Evolutionary conservation across 2,888 invertebrate genomes (phyloP).

Genomic region (Danaus chrysippus): DNA sequence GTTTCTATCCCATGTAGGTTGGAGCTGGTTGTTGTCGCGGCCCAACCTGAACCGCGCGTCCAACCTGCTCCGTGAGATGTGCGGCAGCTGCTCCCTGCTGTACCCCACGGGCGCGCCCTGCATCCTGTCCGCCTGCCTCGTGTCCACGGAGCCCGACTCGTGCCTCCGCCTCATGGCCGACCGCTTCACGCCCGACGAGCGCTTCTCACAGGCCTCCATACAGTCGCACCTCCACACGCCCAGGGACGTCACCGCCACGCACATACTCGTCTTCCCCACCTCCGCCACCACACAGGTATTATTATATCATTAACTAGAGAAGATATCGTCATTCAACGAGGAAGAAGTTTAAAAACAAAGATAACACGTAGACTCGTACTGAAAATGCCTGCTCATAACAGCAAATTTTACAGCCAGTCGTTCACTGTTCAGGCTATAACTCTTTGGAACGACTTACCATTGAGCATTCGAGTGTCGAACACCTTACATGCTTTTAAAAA

Average conservation of each 20-base stretch:
- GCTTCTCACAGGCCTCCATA: slow-evolving; percentile 91
- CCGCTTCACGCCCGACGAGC: slow-evolving; percentile 96
- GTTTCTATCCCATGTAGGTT: slow-evolving; percentile 72
- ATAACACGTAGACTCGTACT: too few species aligned
- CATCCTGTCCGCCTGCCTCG: slow-evolving; percentile 98
- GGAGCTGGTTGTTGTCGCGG: slow-evolving; percentile 95
- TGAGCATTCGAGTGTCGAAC: too few species aligned
- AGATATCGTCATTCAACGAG: too few species aligned
- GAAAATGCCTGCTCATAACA: too few species aligned
- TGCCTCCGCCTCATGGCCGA: slow-evolving; percentile 95
- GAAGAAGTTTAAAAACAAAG: background rate
- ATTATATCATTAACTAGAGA: background rate
- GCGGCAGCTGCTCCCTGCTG: slow-evolving; percentile 91
- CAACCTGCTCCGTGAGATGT: slow-evolving; percentile 92
- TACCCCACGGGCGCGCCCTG: slow-evolving; percentile 91
- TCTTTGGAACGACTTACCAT: too few species aligned
- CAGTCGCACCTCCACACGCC: slow-evolving; percentile 96
- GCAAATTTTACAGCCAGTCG: too few species aligned
- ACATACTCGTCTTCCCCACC: slow-evolving; percentile 98
- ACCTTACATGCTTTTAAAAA: too few species aligned
- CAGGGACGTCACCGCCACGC: slow-evolving; percentile 97
- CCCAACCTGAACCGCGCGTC: slow-evolving; percentile 94
- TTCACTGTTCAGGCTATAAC: too few species aligned
- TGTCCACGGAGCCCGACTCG: slow-evolving; percentile 95
- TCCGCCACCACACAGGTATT: slow-evolving; percentile 93